phyloP scores from a whole-genome alignment of 1,140 invertebrate species.

The Parapsyche elsis region DNA sequence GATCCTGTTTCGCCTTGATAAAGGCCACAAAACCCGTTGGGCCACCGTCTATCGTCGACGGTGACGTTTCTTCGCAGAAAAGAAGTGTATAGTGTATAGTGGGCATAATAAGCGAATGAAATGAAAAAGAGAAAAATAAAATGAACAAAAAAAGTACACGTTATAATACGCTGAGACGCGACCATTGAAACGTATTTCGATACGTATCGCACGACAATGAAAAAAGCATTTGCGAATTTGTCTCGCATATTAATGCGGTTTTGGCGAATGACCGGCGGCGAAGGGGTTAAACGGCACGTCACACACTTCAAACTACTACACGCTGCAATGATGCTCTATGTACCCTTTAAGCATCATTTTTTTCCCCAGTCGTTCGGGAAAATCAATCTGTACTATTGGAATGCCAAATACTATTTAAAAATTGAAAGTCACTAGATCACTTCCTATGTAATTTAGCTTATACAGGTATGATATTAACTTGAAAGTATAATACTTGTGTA shows the following conservation, averaged over 20 bases:
- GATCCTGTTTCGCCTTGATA: slow-evolving; percentile 27
- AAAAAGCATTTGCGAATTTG: slow-evolving; percentile 52
- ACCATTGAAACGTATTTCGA: slow-evolving; percentile 31
- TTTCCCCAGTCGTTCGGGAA: no score
- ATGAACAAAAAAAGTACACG: not conserved
- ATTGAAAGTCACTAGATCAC: no score
- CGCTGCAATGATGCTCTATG: not conserved
- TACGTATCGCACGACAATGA: slow-evolving; percentile 27
- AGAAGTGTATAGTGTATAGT: not conserved
- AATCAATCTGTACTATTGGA: no score
- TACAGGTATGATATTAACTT: no score
- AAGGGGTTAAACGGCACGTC: slow-evolving; percentile 5
- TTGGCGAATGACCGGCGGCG: slow-evolving; percentile 39
- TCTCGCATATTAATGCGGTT: slow-evolving; percentile 53
- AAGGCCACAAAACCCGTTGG: slow-evolving; percentile 32
- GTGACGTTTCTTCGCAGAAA: slow-evolving; percentile 12
- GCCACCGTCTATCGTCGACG: not conserved
- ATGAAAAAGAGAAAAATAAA: not conserved
- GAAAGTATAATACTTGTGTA: no score
- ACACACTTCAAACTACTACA: not conserved
- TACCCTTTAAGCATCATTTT: not conserved
- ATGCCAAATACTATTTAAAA: no score
- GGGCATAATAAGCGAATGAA: not conserved
- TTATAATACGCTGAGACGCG: not conserved
- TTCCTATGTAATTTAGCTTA: no score